Evolutionary conservation across 2,888 invertebrate genomes (phyloP).

Genomic region (Platerodrilus igneus): DNA sequence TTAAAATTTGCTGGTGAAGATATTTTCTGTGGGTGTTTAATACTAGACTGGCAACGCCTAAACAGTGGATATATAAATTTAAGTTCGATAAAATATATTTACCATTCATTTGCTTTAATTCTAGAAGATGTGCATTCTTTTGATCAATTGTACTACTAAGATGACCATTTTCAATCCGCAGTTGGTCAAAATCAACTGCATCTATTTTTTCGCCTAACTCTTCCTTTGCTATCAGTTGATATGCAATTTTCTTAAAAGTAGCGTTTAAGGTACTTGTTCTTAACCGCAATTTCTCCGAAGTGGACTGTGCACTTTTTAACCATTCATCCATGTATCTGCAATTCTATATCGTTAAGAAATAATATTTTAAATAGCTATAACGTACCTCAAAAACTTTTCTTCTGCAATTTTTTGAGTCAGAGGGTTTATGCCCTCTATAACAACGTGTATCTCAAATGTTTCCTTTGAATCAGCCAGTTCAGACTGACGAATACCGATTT

Average conservation of each 20-base stretch:
- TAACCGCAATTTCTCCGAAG: constrained; percentile 57
- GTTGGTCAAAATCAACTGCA: constrained; percentile 60
- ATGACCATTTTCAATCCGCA: constrained; percentile 58
- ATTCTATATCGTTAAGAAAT: too few species aligned
- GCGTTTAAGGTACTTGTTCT: constrained; percentile 54
- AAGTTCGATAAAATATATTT: constrained; percentile 36
- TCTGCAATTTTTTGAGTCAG: constrained; percentile 60
- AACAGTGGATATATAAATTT: constrained; percentile 9
- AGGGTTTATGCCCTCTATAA: constrained; percentile 53
- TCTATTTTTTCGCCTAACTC: constrained; percentile 57
- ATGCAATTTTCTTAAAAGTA: constrained; percentile 52
- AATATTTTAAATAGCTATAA: too few species aligned
- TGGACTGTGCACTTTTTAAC: constrained; percentile 53
- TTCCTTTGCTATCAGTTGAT: constrained; percentile 53
- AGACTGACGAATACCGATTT: constrained; percentile 50
- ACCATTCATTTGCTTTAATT: constrained; percentile 57
- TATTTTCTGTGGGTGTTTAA: constrained; percentile 55
- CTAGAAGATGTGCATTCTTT: constrained; percentile 51
- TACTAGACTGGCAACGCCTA: constrained; percentile 53
- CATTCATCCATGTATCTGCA: constrained; percentile 59
- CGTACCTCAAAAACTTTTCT: constrained; percentile 52
- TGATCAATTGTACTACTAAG: constrained; percentile 52
- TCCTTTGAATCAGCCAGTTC: constrained; percentile 51
- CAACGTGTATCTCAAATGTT: constrained; percentile 53
- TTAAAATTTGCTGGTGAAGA: constrained; percentile 51